Evolutionary conservation across 1,140 invertebrate species (phyloP).

Genomic region (Ceratosolen solmsi): DNA sequence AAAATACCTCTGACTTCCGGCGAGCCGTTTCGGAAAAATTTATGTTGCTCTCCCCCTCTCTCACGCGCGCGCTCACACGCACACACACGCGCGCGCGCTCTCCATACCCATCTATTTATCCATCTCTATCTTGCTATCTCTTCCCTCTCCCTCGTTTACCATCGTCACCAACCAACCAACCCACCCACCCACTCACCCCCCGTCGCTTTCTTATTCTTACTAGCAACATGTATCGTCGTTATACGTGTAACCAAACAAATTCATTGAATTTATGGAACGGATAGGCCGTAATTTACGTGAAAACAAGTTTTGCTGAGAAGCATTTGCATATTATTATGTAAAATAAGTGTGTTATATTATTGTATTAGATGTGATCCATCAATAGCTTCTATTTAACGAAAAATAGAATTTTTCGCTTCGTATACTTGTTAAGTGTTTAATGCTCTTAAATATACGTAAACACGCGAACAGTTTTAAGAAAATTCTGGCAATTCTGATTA

Average conservation of each 20-base stretch:
- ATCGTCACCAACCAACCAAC: neutral
- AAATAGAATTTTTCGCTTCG: neutral
- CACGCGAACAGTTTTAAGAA: neutral
- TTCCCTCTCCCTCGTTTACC: neutral
- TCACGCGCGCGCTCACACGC: no score
- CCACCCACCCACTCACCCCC: neutral
- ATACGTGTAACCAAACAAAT: neutral
- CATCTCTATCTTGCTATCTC: neutral
- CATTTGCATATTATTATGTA: constrained; percentile 37
- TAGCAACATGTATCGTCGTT: neutral
- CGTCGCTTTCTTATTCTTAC: no score
- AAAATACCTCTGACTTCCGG: constrained; percentile 18
- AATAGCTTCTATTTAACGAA: neutral
- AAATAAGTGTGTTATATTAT: neutral
- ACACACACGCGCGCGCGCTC: neutral
- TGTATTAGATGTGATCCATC: neutral
- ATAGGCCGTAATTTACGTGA: constrained; percentile 11
- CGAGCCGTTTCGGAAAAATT: neutral
- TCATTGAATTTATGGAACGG: constrained; percentile 1
- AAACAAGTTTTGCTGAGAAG: constrained; percentile 9
- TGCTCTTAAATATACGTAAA: neutral
- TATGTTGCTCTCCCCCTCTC: neutral
- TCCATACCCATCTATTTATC: neutral
- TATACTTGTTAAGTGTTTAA: neutral
- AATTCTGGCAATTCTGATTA: neutral